Conservation (phyloP, 2,888 invertebrate species). For the Spodoptera exigua region DNA sequence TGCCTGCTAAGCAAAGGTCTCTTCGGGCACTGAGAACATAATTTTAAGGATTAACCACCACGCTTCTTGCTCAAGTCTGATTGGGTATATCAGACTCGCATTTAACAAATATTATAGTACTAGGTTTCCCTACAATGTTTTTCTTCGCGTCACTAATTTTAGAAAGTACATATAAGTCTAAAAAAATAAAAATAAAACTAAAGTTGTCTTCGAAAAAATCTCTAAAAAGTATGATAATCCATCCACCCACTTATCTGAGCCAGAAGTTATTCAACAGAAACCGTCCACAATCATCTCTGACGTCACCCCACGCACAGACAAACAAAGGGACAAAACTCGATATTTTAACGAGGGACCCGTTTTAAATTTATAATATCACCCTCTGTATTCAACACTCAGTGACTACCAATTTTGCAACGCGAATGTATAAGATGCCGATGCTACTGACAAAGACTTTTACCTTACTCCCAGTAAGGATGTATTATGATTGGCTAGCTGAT, state of each 20-base stretch:
- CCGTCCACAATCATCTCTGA: slow-evolving; percentile 31
- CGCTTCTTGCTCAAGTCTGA: too few relatives aligned
- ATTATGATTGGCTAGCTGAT: slow-evolving; percentile 16
- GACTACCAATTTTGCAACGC: slow-evolving; percentile 73
- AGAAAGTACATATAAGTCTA: too few relatives aligned
- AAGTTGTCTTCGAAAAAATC: neutral
- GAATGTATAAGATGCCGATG: slow-evolving; percentile 66
- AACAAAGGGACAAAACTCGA: slow-evolving; percentile 70
- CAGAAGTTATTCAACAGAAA: slow-evolving; percentile 17
- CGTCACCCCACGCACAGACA: slow-evolving; percentile 59
- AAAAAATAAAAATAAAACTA: too few relatives aligned
- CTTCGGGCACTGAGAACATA: too few relatives aligned
- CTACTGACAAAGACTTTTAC: slow-evolving; percentile 30
- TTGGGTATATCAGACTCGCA: too few relatives aligned
- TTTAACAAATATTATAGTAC: too few relatives aligned
- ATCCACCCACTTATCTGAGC: slow-evolving; percentile 36
- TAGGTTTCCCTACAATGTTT: too few relatives aligned
- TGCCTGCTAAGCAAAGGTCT: too few relatives aligned
- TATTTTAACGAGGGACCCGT: slow-evolving; percentile 82
- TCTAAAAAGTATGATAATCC: slow-evolving; percentile 26
- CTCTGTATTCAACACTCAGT: slow-evolving; percentile 84
- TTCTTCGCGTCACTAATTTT: too few relatives aligned
- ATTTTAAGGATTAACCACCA: too few relatives aligned
- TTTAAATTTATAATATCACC: slow-evolving; percentile 86
- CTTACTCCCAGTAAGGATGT: slow-evolving; percentile 18